These are phyloP conservation scores for Colaptes auratus DNA, from an alignment of 2,113 vertebrate genomes.

Conservation along the genomic window DNA sequence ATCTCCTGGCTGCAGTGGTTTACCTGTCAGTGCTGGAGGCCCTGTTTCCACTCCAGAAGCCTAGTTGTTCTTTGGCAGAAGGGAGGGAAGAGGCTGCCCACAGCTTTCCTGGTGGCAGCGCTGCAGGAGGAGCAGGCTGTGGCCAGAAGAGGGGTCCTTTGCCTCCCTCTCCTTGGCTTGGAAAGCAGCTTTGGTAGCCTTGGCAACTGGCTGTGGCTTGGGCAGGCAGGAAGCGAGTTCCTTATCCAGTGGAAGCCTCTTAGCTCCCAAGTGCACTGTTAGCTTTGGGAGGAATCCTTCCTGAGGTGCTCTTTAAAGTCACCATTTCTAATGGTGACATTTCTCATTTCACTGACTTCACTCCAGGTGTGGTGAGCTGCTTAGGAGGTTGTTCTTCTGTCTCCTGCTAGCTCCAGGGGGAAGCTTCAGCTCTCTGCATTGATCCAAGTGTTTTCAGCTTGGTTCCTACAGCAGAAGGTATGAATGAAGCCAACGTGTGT, in stretches of 20 bases:
- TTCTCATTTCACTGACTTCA: background rate
- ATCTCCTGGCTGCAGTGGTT: rapidly evolving
- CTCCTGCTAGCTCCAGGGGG: background rate
- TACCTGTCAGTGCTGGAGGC: background rate
- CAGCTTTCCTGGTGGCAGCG: background rate
- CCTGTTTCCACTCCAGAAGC: background rate
- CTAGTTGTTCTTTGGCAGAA: background rate
- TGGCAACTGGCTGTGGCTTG: background rate
- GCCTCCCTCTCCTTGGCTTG: background rate
- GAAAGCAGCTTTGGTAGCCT: background rate
- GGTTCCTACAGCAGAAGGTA: background rate
- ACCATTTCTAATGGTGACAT: rapidly evolving
- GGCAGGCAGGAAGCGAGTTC: background rate
- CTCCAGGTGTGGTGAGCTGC: background rate
- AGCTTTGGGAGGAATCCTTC: background rate
- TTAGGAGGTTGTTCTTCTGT: background rate
- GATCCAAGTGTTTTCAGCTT: background rate
- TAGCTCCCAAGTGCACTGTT: background rate
- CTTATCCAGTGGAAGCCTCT: background rate
- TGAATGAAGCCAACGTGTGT: background rate
- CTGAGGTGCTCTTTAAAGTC: background rate
- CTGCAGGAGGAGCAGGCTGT: background rate
- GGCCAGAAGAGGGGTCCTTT: background rate
- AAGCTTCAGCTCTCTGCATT: background rate
- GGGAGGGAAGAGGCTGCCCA: rapidly evolving